phyloP scores from a whole-genome alignment of 2,113 vertebrate genomes.

The Chiloscyllium plagiosum region DNA sequence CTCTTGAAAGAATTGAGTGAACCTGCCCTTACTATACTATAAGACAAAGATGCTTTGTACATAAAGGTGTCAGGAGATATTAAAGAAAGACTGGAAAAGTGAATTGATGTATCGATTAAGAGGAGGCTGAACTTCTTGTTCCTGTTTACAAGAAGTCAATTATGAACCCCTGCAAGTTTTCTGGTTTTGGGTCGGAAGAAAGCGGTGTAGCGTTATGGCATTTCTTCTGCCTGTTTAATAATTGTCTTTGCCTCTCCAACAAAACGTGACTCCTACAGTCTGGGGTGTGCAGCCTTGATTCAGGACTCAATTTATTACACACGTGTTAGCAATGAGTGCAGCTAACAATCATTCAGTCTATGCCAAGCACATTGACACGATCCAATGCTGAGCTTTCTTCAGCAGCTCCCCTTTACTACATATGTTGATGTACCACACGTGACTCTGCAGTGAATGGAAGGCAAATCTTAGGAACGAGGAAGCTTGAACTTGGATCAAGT shows the following conservation, averaged over 20 bases:
- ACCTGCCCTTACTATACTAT: no score
- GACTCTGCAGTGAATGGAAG: conserved; percentile 6
- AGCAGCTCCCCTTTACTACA: background rate
- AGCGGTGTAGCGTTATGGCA: no score
- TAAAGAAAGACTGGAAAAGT: background rate
- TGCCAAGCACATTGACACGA: background rate
- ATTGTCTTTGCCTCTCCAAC: background rate
- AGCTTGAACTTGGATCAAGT: background rate
- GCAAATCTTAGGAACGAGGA: background rate
- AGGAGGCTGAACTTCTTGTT: background rate
- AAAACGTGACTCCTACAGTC: background rate
- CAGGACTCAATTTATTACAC: background rate
- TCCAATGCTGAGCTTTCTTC: background rate
- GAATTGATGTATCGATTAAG: background rate
- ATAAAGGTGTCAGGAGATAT: background rate
- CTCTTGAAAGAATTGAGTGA: no score
- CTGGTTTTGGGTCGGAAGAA: background rate
- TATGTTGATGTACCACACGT: background rate
- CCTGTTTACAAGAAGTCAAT: background rate
- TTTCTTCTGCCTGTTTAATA: background rate
- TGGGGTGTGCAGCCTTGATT: background rate
- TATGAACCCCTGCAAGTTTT: background rate
- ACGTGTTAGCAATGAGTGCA: background rate
- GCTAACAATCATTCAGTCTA: background rate
- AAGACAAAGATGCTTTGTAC: background rate